Percentiles rank a stretch among this genome's conserved stretches.
Conservation (phyloP, 2,888 invertebrate genomes). For the Meliscaeva auricollis region DNA sequence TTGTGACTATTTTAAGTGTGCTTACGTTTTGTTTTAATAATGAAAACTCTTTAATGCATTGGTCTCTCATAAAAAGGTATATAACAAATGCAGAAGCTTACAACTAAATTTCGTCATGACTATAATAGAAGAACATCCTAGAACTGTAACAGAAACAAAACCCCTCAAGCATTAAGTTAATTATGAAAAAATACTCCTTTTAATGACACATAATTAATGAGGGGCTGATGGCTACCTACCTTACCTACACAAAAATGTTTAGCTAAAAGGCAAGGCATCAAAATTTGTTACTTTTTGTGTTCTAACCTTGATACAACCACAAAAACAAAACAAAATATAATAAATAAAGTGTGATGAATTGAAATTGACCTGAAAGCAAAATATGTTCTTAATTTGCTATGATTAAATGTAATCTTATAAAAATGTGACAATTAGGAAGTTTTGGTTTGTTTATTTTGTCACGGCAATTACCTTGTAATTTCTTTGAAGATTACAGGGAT, state of each 20-base stretch:
- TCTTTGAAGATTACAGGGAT: too few species aligned
- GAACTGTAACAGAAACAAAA: background rate
- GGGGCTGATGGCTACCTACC: too few species aligned
- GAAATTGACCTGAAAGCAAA: background rate
- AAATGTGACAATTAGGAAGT: too few species aligned
- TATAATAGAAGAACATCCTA: too few species aligned
- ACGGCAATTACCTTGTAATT: too few species aligned
- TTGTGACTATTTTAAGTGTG: too few species aligned
- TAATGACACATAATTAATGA: constrained; percentile 13
- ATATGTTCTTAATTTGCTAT: background rate
- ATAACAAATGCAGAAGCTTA: too few species aligned
- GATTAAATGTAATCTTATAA: background rate
- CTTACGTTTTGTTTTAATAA: too few species aligned
- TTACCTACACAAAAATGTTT: background rate
- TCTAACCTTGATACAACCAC: background rate
- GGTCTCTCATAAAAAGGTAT: too few species aligned
- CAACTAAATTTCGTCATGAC: too few species aligned
- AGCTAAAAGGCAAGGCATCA: background rate
- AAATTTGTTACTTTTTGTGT: background rate
- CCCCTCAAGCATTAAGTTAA: constrained; percentile 19
- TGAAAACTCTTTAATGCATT: too few species aligned
- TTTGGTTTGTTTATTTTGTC: too few species aligned
- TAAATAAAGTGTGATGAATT: background rate
- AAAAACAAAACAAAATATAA: background rate
- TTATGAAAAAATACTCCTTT: constrained; percentile 25